Evolutionary conservation across 2,888 invertebrate species (phyloP), one percentile per base, ranked within the genome.

Genomic region (Noctua janthe): DNA sequence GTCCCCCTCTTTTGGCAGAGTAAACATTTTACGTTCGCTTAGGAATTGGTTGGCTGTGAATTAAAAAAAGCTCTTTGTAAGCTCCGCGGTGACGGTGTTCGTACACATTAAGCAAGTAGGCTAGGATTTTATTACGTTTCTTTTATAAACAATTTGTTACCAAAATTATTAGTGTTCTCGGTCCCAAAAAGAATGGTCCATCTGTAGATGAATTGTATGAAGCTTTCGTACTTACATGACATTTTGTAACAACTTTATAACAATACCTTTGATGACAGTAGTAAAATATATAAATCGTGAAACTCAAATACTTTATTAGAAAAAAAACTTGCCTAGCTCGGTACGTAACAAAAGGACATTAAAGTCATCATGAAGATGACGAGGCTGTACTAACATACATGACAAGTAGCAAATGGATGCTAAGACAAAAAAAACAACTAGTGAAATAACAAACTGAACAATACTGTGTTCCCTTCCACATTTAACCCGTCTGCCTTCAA

Each of bases 11-110:
- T 92, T 90, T 89, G 92, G 90, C 89, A 93, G 91, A 94, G 94
- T 96, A 96, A 96, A 97, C 96, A 96, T 96, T 96, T 95, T 95
- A 96, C 95, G 94, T 94, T 92, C 93, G 92, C 92, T 94, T 93
- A 91, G 92, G 91, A 93, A 93, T 93, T 92, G 90, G 91, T 91
- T 91, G 91, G 91, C 91, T 91, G 91, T 89, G 94, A 94, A 93
- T 94, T 92, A 94, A 94, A 93, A 93, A 93, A 92, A 91, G 88
- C 88, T 90, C 91, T 93, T 92, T 93, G 91, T 91, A 90, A 87
- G 87, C 80, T 85, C 70, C 80, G 81, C 82, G 76, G 83, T 82
- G 78, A 82, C 83, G 83, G 88, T 91, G 89, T 15, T 62, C 70
- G 93, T 93, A 91, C 93, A 92, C 72, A 91, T 71, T 83, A 78